phyloP scores from a whole-genome alignment of 2,113 vertebrate species.

The Anolis carolinensis region DNA sequence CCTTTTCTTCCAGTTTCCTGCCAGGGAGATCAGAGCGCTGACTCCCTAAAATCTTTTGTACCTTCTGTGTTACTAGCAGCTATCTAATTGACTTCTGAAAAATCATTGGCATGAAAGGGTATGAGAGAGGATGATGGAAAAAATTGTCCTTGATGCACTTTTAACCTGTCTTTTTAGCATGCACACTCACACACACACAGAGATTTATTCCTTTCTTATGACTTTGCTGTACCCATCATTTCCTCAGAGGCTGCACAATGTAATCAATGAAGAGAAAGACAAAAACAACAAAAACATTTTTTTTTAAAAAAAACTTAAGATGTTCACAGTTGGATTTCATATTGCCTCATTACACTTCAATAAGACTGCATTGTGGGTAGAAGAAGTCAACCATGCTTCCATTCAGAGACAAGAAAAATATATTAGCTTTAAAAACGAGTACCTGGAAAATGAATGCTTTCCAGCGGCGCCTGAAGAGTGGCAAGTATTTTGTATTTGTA shows the following conservation, averaged over 20 bases:
- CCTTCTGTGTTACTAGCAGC: slow-evolving; percentile 44
- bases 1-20: slow-evolving; percentile 28
- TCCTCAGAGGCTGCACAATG: slow-evolving; percentile 1
- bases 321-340: slow-evolving; percentile 41
- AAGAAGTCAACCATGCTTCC: not conserved
- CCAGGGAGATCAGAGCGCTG: slow-evolving; percentile 47
- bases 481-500: not conserved
- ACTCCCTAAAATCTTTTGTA: slow-evolving; percentile 41
- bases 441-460: slow-evolving; percentile 14
- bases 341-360: slow-evolving; percentile 50
- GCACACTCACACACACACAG: not conserved
- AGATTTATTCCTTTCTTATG: slow-evolving; percentile 34
- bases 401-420: slow-evolving; percentile 22
- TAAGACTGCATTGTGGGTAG: slow-evolving; percentile 36
- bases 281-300: not conserved
- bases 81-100: slow-evolving; percentile 30
- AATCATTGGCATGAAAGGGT: not conserved
- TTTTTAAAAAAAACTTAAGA: slow-evolving; percentile 1
- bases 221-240: slow-evolving; percentile 40
- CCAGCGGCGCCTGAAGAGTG: not conserved
- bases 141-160: slow-evolving; percentile 22
- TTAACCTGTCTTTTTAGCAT: slow-evolving; percentile 20
- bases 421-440: slow-evolving; percentile 29
- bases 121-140: slow-evolving; percentile 1
- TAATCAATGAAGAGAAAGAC: slow-evolving; percentile 1